Conservation (phyloP, 1,140 invertebrate genomes). For the Cyrtorhinus lividipennis region DNA sequence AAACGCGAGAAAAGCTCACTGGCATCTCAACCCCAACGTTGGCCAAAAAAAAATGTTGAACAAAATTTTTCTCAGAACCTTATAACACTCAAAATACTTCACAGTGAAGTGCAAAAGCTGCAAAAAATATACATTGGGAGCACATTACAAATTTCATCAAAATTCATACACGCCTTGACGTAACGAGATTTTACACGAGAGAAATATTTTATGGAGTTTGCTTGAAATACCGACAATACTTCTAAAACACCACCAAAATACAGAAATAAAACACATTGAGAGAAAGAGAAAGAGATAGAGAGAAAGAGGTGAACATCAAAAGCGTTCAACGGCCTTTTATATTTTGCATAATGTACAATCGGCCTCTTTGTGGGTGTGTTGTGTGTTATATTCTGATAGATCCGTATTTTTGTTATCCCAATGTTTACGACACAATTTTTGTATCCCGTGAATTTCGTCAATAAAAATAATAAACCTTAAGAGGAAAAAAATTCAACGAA, state of each 20-base stretch:
- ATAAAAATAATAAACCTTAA: too few relatives aligned
- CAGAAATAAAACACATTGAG: background rate
- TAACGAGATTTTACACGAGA: slow-evolving; percentile 4
- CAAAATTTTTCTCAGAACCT: background rate
- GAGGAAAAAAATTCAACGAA: too few relatives aligned
- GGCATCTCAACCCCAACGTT: too few relatives aligned
- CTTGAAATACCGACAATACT: background rate
- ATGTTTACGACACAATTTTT: too few relatives aligned
- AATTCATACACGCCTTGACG: background rate
- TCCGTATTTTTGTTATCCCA: too few relatives aligned
- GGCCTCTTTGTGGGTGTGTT: background rate
- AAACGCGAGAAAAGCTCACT: too few relatives aligned
- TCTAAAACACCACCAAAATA: too few relatives aligned
- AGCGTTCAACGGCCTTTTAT: background rate
- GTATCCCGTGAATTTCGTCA: too few relatives aligned
- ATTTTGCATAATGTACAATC: background rate
- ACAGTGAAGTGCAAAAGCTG: background rate
- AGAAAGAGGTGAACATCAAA: background rate
- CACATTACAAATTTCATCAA: background rate
- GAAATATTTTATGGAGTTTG: background rate
- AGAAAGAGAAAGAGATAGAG: background rate
- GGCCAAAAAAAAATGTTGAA: too few relatives aligned
- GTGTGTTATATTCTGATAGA: too few relatives aligned
- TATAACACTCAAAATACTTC: background rate
- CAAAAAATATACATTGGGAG: slow-evolving; percentile 3